These are phyloP conservation scores for Cercocebus atys DNA, from an alignment of 2,113 vertebrate genomes.

Conservation along the genomic window DNA sequence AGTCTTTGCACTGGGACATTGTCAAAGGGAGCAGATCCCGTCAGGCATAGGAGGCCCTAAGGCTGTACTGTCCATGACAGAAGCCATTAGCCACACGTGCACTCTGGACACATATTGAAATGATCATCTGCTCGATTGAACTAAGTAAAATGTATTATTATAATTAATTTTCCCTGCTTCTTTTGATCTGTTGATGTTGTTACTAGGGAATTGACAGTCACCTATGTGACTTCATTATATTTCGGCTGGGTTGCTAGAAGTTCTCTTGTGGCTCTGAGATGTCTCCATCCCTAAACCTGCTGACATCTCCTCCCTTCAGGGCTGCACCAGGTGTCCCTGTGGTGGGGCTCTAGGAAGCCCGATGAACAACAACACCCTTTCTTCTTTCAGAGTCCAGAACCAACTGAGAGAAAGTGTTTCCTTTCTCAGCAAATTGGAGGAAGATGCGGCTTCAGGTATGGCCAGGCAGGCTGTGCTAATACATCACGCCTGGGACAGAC, in stretches of 20 bases:
- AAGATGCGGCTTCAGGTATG: background rate
- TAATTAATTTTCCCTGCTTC: background rate
- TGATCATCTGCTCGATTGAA: background rate
- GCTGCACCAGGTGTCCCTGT: background rate
- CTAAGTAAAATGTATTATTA: background rate
- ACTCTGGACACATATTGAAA: background rate
- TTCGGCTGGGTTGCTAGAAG: background rate
- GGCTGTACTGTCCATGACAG: fast-evolving
- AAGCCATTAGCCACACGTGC: background rate
- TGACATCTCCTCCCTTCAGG: background rate
- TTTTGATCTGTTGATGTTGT: background rate
- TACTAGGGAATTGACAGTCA: background rate
- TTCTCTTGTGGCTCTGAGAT: background rate
- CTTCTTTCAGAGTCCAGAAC: background rate
- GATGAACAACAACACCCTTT: background rate
- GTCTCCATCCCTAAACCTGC: background rate
- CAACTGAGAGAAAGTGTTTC: background rate
- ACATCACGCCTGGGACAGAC: too few relatives aligned
- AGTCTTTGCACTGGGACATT: background rate
- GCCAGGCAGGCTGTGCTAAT: too few relatives aligned
- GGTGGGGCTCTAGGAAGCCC: too few relatives aligned
- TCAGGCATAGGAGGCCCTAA: too few relatives aligned
- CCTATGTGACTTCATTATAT: background rate
- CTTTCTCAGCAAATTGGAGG: background rate
- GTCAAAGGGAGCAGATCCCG: background rate